phyloP scores from a whole-genome alignment of 2,888 invertebrate species.

The Xestia c-nigrum region DNA sequence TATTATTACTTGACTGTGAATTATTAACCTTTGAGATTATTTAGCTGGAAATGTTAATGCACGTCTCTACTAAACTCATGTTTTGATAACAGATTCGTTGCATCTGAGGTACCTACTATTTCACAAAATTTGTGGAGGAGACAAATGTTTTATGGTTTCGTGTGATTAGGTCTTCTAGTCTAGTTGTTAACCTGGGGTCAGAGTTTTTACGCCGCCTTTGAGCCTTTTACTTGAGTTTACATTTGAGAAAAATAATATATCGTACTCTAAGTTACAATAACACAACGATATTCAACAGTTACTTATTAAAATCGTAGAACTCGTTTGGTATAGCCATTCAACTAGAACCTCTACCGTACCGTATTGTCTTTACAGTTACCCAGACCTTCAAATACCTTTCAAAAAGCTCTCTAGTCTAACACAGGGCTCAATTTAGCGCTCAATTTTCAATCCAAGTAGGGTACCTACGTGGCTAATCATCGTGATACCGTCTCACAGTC shows the following conservation, averaged over 20 bases:
- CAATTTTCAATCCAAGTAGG: constrained; percentile 23
- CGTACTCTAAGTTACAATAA: background rate
- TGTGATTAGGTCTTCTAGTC: background rate
- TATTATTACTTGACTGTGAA: background rate
- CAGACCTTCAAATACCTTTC: background rate
- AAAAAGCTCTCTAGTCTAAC: background rate
- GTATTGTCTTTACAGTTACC: background rate
- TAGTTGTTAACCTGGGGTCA: too few species aligned
- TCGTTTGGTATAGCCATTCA: background rate
- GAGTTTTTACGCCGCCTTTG: too few species aligned
- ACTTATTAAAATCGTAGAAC: background rate
- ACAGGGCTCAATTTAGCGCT: constrained; percentile 35
- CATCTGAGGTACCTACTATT: background rate
- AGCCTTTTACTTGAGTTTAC: too few species aligned
- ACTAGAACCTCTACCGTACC: background rate
- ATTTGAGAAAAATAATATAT: too few species aligned
- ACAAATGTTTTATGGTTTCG: background rate
- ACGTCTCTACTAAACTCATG: too few species aligned
- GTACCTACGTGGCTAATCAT: constrained; percentile 24
- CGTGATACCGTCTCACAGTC: constrained; percentile 33
- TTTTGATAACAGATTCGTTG: background rate
- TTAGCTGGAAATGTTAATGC: background rate
- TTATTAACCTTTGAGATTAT: background rate
- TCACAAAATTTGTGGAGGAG: background rate
- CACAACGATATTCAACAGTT: background rate